These are phyloP conservation scores for Amia ocellicauda DNA, from an alignment of 2,113 vertebrate species.

Conservation along the genomic window DNA sequence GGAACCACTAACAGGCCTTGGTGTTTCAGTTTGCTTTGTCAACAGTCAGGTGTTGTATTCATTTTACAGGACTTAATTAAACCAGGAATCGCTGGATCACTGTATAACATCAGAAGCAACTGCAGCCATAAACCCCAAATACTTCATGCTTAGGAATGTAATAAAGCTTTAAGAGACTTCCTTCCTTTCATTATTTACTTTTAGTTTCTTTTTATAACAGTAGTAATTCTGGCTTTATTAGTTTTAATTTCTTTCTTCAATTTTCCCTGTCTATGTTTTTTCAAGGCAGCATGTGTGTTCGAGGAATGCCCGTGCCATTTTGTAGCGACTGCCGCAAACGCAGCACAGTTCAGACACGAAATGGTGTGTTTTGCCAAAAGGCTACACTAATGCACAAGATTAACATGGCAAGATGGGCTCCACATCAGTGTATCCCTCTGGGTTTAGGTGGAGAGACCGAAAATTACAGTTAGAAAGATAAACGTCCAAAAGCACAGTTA, in stretches of 20 bases:
- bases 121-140: slow-evolving; percentile 69
- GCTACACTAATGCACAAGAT: neutral
- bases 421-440: neutral
- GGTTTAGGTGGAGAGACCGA: neutral
- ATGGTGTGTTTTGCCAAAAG: neutral
- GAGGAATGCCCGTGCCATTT: neutral
- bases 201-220: slow-evolving; percentile 73
- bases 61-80: slow-evolving; percentile 88
- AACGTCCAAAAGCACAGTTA: too few species aligned
- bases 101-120: slow-evolving; percentile 85
- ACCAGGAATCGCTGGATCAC: slow-evolving; percentile 72
- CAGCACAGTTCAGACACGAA: neutral
- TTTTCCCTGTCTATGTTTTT: slow-evolving; percentile 1
- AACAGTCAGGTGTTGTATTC: slow-evolving; percentile 78
- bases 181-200: slow-evolving; percentile 85
- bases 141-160: slow-evolving; percentile 81
- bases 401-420: too few species aligned
- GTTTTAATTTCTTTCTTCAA: slow-evolving; percentile 67
- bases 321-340: neutral
- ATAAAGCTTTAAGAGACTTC: slow-evolving; percentile 90
- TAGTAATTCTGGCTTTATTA: slow-evolving; percentile 74
- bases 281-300: slow-evolving; percentile 1
- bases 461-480: too few species aligned
- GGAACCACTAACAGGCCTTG: slow-evolving; percentile 41
- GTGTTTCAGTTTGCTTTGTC: slow-evolving; percentile 68